Base-by-base conservation (phyloP, 2,888 invertebrate genomes). In the Netelia virgata region DNA sequence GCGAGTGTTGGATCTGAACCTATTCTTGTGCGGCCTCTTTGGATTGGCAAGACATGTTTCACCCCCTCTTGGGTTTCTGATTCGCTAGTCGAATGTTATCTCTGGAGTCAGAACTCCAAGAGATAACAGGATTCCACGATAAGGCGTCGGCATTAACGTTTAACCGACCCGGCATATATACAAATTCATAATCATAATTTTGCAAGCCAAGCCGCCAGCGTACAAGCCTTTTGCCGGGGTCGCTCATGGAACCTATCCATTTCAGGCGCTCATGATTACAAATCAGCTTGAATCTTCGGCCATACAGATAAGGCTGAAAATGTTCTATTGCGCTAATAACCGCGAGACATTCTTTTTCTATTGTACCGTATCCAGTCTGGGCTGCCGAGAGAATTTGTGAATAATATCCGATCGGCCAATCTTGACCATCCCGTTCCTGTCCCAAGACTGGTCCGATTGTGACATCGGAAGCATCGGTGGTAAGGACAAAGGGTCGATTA, bases 371-470 rank as follows among this genome's bases (percentile, higher is more conserved):
- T 1, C 47, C 59, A 3, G 20, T 3, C 75, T 83, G 72, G 0
- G 61, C 16, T n/a, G 63, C 66, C 6, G 43, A 76, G 1, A 83
- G 18, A 0, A 16, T 43, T 8, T 53, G 63, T 0, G 82, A 82
- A 1, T 53, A 41, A 69, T 73, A 80, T 8, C 61, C 69, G 6
- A 69, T n/a, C n/a, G n/a, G n/a, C n/a, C n/a, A n/a, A n/a, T 59
- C 1, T 23, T 77, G 16, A 5, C 82, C 85, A 14, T 76, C 47
- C 18, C 41, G 23, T 0, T 61, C 68, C 28, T 63, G 78, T 8
- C 70, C 74, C 14, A 82, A n/a, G 0, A 85, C 79, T 0, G 82
- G 75, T 16, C 75, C 70, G 8, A 82, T 20, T 0, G 75, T 69
- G 1, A 75, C 8, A 36, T 69, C 68, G 1, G 61, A 70, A 11